Evolutionary conservation across 2,113 vertebrate genomes (phyloP).

Genomic region (Daboia siamensis): DNA sequence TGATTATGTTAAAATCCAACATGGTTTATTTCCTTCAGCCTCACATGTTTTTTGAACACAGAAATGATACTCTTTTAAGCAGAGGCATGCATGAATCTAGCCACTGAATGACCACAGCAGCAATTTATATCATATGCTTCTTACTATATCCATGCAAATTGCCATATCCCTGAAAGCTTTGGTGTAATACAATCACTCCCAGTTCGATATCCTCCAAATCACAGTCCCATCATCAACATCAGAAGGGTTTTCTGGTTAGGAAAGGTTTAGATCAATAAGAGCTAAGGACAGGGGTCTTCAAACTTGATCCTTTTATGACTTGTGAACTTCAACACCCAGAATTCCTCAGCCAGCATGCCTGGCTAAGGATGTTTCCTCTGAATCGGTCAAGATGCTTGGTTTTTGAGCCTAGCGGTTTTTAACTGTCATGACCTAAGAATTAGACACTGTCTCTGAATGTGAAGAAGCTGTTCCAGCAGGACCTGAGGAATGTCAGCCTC

Average conservation of each 20-base stretch:
- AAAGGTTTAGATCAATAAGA: not conserved
- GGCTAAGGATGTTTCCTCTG: not conserved
- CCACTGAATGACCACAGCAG: not conserved
- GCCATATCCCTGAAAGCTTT: not conserved
- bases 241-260: not conserved
- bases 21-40: not conserved
- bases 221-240: not conserved
- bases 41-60: not conserved
- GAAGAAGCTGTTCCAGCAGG: not conserved
- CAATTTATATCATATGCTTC: not conserved
- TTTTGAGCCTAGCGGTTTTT: not conserved
- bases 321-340: no score
- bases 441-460: not conserved
- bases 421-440: not conserved
- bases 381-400: not conserved
- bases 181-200: not conserved
- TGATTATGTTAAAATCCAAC: not conserved
- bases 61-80: not conserved
- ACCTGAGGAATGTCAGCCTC: not conserved
- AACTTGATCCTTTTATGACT: no score
- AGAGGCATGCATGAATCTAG: not conserved
- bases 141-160: not conserved
- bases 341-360: no score
- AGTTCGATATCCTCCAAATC: not conserved
- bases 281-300: not conserved